Base-by-base conservation (phyloP, 2,797 vertebrate species). In the Clarias pachynema region DNA sequence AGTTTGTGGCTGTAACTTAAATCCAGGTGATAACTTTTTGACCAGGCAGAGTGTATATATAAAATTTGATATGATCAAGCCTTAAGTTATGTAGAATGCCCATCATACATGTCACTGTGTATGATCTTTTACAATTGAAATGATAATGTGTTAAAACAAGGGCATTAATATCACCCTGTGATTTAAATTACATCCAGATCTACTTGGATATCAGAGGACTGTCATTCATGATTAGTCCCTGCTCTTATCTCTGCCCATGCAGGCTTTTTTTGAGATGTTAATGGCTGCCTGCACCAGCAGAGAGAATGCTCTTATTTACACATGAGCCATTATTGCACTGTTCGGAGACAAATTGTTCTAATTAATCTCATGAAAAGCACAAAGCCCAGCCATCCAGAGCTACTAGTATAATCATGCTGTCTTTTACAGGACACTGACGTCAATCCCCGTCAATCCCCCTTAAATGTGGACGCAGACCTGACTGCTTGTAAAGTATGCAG, bases 211-310 rank as follows among this genome's bases (percentile, higher is more conserved):
- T 40, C 10, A 37, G 56, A 69, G 59, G 75, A 62, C 70, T 63
- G 63, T 62, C 69, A 29, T 78, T 79, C 20, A 37, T 24, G 57
- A 24, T 69, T 18, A 65, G 84, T 87, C 79, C 12, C 26, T 24
- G 62, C 93, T 62, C 82, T 95, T 96, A 96, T 96, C 95, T 94
- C 88, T 20, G 60, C 57, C 82, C 89, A 5, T 60, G 90, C 94
- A 95, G 93, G 87, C 85, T 91, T 89, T 90, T 80, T 89, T 90
- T 74, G 65, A 75, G 85, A 83, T 87, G 81, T 88, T 80, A 88
- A 88, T 87, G 12, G 44, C 53, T 59, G 22, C 60, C 63, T 82
- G 81, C 53, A 81, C 57, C n/a, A 80, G 62, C 80, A 89, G 82
- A 84, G 65, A 87, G 78, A 84, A 60, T 89, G 89, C 83, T 88